These are phyloP conservation scores for Rallus limicola DNA, from an alignment of 2,113 vertebrate genomes.

Conservation along the genomic window DNA sequence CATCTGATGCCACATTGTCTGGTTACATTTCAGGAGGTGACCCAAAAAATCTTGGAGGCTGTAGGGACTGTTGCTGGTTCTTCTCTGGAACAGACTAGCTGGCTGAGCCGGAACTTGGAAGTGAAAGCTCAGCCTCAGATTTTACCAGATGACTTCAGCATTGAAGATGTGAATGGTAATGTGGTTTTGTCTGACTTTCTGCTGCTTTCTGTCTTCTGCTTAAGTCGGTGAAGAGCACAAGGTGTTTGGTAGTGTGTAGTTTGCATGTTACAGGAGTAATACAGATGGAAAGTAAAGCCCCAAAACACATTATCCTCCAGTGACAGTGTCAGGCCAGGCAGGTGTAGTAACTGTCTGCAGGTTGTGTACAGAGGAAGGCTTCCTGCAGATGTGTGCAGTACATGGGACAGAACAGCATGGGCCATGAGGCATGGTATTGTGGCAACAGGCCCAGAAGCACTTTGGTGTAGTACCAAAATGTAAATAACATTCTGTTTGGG, in stretches of 20 bases:
- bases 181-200: not conserved
- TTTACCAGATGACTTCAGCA: constrained; percentile 80
- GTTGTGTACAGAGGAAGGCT: not conserved
- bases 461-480: not conserved
- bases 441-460: not conserved
- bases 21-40: constrained; percentile 84
- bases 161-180: constrained; percentile 82
- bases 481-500: not conserved
- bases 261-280: not conserved
- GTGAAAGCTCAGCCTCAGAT: constrained; percentile 96
- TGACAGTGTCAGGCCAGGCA: not conserved
- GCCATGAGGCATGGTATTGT: not conserved
- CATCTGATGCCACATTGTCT: not conserved
- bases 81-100: constrained; percentile 96
- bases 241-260: not conserved
- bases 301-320: not conserved
- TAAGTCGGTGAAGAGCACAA: not conserved
- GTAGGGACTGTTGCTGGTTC: constrained; percentile 92
- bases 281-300: not conserved
- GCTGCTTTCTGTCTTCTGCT: not conserved
- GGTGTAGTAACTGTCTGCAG: not conserved
- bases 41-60: constrained; percentile 91
- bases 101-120: constrained; percentile 95
- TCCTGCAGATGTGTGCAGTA: not conserved
- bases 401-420: not conserved